Evolutionary conservation across 2,888 invertebrate species (phyloP), one percentile per base, ranked within the genome.

Genomic region (Piscicola geometra): DNA sequence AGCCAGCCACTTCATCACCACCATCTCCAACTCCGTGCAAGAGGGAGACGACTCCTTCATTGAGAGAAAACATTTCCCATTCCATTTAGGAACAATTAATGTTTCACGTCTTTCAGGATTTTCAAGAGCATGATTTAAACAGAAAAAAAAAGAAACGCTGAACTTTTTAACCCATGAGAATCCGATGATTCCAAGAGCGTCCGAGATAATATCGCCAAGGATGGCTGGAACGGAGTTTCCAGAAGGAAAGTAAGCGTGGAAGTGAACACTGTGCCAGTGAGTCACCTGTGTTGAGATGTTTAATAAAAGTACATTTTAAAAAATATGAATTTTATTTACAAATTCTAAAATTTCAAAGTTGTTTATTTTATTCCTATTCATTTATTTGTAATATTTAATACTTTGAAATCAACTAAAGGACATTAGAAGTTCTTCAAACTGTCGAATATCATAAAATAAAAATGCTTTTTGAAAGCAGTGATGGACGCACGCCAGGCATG

Each of bases 111-210:
- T 56, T 2, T 9, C 5, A 67, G 3, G 5, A 2, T 67, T 5
- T 21, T 30, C 30, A 9, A 30, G 30, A 67, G 30, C 25, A 35
- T 56, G 32, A 28, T 0, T 72, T 41, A n/a, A n/a, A 41, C 25
- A 5, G 9, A 1, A 12, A 18, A n/a, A n/a, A 15, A 15, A 77
- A 88, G 86, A n/a, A n/a, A n/a, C n/a, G n/a, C n/a, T n/a, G n/a
- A n/a, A n/a, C n/a, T n/a, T n/a, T n/a, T n/a, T n/a, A 88, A 93
- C 93, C 96, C 95, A 96, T 79, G 91, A 92, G 83, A 95, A 92
- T 79, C 95, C 95, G 71, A 95, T 89, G 78, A 92, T 90, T 18
- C 91, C 91, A 33, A 95, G 88, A n/a, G 92, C 93, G 77, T 90
- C 90, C 9, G 90, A 89, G 60, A 96, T 86, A 84, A 96, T 89